Conservation (phyloP, 2,888 invertebrate species). For the Ophioninae sp. region DNA sequence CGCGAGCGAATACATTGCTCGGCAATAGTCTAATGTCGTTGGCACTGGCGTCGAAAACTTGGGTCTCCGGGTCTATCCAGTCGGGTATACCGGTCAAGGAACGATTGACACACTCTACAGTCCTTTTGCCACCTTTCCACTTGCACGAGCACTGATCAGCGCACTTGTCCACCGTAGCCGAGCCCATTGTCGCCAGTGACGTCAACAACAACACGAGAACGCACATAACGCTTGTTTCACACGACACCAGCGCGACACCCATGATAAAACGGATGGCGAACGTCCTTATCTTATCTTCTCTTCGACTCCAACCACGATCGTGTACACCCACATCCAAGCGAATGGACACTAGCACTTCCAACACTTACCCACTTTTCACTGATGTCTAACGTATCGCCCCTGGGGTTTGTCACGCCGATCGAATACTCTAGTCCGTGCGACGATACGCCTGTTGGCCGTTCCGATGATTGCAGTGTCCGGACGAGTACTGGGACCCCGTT, state of each 20-base stretch:
- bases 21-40: conserved; percentile 93
- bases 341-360: background rate
- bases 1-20: conserved; percentile 90
- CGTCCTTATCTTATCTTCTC: background rate
- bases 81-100: conserved; percentile 92
- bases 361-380: conserved; percentile 2
- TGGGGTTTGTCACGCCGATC: conserved; percentile 5
- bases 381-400: background rate
- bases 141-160: conserved; percentile 89
- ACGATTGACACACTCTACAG: conserved; percentile 93
- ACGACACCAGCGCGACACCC: conserved; percentile 53
- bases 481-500: conserved; percentile 55
- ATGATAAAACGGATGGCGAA: conserved; percentile 43
- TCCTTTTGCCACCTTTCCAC: conserved; percentile 97
- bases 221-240: conserved; percentile 58
- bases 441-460: conserved; percentile 28
- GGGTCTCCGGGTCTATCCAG: conserved; percentile 93
- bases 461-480: conserved; percentile 50
- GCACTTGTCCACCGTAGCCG: conserved; percentile 76
- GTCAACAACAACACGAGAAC: conserved; percentile 57
- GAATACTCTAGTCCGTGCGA: conserved; percentile 44
- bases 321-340: background rate
- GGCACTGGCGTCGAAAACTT: conserved; percentile 94
- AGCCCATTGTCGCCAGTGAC: conserved; percentile 64
- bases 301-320: background rate